Conservation (phyloP, 2,797 vertebrate species). For the Sebastes iracundus region DNA sequence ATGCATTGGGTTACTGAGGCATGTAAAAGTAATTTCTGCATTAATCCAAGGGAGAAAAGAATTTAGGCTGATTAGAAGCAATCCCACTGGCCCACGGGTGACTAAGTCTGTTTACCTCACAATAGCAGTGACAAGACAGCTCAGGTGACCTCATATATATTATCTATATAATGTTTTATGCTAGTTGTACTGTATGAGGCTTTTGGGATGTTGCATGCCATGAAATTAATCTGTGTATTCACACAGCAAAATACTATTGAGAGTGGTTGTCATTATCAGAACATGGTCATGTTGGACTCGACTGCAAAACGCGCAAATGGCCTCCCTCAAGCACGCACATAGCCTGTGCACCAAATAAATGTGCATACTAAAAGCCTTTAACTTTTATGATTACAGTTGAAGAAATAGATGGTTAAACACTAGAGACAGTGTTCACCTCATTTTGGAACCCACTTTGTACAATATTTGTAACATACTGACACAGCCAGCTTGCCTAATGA, state of each 20-base stretch:
- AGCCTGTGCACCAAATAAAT: not conserved
- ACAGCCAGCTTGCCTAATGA: not conserved
- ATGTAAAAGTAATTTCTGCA: conserved; percentile 68
- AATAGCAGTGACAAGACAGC: conserved; percentile 9
- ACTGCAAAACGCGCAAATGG: not conserved
- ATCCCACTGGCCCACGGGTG: conserved; percentile 26
- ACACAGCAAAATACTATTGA: not conserved
- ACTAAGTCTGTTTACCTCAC: conserved; percentile 42
- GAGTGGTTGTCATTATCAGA: not conserved
- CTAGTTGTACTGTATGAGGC: not conserved
- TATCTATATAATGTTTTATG: not conserved
- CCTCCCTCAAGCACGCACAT: not conserved
- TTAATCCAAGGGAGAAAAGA: conserved; percentile 60
- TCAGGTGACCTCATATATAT: conserved; percentile 32
- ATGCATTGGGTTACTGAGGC: conserved; percentile 59
- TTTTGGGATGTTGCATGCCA: not conserved
- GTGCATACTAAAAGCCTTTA: not conserved
- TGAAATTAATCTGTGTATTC: not conserved
- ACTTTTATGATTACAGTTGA: not conserved
- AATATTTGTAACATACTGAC: not conserved
- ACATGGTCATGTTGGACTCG: too few species aligned
- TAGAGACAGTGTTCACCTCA: not conserved
- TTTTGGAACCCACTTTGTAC: not conserved
- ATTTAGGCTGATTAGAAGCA: conserved; percentile 56
- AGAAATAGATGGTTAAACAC: not conserved